Base-by-base conservation (phyloP, 2,113 vertebrate genomes). In the Lepus europaeus region DNA sequence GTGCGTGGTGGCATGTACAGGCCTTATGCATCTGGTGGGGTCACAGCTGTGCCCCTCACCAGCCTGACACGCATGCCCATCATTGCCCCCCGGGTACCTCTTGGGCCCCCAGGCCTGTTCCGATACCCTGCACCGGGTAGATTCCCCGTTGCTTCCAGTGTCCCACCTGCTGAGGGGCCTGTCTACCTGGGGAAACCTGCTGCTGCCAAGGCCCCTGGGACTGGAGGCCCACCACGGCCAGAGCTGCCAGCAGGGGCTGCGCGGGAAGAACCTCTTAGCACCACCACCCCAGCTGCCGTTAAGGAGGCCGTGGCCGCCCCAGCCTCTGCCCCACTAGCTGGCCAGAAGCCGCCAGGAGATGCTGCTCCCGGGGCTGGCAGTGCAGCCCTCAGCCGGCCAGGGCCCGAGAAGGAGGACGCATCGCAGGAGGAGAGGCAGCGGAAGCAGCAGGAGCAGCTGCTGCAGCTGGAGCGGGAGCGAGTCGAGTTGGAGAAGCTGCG, bases 401-500 rank as follows among this genome's bases (percentile, higher is more conserved):
- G 85, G 45, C 78, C 80, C 0, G 87, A 98, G 87, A 98, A 97
- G 72, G 99, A 99, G 79, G 98, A 99, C 69, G 98, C 98, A 9
- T 99, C 99, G 56, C 99, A 99, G 90, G 99, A 99, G 78, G 99
- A 99, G 9, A 98, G 98, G 66, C 98, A 99, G 81, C 98, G 99
- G 96, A 99, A 99, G 96, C 99, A 99, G 95, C 99, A 99, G 97
- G 99, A 99, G 93, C 99, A 99, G 3, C 96, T 99, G 90, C 98
- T 99, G 63, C 99, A 99, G 96, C 95, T 99, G 72, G 99, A 99
- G 96, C 98, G 99, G 91, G 99, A 99, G 95, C 98, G 99, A 0
- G 99, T 99, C 72, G 99, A 99, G 97, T 85, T 99, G 95, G 99
- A 99, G 97, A 99, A 99, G 96, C 96, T 99, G 91, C 98, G 99